Conservation (phyloP, 2,888 invertebrate genomes). For the Pristionchus arcanus region DNA sequence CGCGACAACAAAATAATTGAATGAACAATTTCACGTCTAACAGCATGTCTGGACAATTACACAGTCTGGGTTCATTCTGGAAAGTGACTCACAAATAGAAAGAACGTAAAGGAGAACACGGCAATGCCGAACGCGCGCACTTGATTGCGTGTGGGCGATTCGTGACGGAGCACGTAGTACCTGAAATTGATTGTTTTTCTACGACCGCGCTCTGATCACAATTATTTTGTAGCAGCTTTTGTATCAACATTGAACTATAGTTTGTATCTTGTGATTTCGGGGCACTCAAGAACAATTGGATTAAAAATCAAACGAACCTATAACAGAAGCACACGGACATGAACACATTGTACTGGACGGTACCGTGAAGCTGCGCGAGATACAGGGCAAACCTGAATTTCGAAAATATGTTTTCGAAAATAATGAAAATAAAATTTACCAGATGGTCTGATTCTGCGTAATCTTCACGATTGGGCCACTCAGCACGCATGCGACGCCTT, state of each 20-base stretch:
- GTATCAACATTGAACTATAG: neutral
- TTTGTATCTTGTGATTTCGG: neutral
- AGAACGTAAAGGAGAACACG: neutral
- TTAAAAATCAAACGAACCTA: neutral
- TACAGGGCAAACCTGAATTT: neutral
- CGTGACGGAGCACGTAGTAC: neutral
- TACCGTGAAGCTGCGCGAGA: neutral
- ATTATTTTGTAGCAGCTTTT: too few relatives aligned
- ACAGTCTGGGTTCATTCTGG: neutral
- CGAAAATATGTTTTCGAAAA: neutral
- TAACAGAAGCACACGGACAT: conserved; percentile 21
- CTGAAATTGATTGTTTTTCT: neutral
- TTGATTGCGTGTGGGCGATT: neutral
- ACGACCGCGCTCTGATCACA: neutral
- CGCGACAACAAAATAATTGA: neutral
- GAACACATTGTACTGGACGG: conserved; percentile 26
- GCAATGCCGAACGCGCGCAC: neutral
- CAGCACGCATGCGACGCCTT: neutral
- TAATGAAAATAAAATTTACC: neutral
- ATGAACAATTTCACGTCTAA: neutral
- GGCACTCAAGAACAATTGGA: neutral
- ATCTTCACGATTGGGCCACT: neutral
- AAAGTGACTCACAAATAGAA: neutral
- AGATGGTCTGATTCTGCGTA: neutral
- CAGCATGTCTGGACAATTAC: neutral